phyloP scores from a whole-genome alignment of 1,140 invertebrate species.

The Hydropsyche tenuis region DNA sequence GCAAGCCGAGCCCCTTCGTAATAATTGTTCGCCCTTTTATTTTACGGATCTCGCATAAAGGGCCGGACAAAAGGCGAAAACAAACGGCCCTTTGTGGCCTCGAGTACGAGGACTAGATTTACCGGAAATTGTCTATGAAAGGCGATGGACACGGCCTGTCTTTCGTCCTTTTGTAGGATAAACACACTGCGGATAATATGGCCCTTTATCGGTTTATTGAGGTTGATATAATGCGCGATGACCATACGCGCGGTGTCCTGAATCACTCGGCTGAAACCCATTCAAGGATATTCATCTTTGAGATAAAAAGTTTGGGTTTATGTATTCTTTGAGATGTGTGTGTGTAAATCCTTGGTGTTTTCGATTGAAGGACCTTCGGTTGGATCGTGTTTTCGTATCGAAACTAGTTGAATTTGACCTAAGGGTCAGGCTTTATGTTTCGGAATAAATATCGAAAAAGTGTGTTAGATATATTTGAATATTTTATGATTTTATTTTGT shows the following conservation, averaged over 20 bases:
- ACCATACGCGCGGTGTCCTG: not conserved
- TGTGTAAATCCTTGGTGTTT: too few species aligned
- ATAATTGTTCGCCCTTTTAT: slow-evolving; percentile 48
- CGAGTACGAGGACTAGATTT: slow-evolving; percentile 43
- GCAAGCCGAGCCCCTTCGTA: too few species aligned
- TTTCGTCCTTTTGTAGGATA: not conserved
- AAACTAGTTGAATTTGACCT: too few species aligned
- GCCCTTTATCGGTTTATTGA: slow-evolving; percentile 33
- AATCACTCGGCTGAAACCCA: not conserved
- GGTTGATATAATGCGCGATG: slow-evolving; percentile 30
- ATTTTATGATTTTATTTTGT: too few species aligned
- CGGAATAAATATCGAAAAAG: too few species aligned
- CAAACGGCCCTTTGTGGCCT: slow-evolving; percentile 45
- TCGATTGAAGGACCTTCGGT: too few species aligned
- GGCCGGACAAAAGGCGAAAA: slow-evolving; percentile 44
- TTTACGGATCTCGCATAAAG: slow-evolving; percentile 35
- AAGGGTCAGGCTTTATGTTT: too few species aligned
- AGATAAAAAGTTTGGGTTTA: not conserved
- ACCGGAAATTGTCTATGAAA: slow-evolving; percentile 46
- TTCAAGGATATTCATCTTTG: not conserved
- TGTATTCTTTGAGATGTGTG: too few species aligned
- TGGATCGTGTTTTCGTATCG: too few species aligned
- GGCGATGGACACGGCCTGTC: slow-evolving; percentile 23
- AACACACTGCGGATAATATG: not conserved
- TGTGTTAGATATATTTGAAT: too few species aligned